A percentile compares a stretch with the other conserved stretches of the same genome.
Evolutionary conservation across 1,140 invertebrate genomes (phyloP).

Genomic region (Proctacanthus coquilletti): DNA sequence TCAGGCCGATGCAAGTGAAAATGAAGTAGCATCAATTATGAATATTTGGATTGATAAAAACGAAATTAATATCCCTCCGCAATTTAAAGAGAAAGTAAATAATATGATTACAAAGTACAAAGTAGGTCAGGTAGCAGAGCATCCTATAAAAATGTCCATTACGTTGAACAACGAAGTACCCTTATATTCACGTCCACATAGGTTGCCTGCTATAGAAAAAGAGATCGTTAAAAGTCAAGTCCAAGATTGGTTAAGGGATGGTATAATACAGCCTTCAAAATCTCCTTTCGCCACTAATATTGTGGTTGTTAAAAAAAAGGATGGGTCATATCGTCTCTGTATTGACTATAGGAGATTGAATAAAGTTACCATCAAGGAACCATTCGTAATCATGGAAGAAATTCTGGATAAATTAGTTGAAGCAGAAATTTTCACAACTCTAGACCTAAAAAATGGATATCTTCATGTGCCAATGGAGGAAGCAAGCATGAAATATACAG

Average conservation of each 20-base stretch:
- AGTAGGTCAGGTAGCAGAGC: too few relatives aligned
- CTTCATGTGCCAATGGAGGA: constrained; percentile 21
- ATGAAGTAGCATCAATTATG: too few relatives aligned
- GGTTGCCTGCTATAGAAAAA: constrained; percentile 17
- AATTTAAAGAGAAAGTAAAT: too few relatives aligned
- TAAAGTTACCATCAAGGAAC: constrained; percentile 6
- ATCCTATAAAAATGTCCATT: too few relatives aligned
- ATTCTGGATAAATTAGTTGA: not conserved
- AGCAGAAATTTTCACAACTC: constrained; percentile 18
- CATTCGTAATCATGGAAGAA: not conserved
- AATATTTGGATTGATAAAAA: too few relatives aligned
- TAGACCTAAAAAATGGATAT: constrained; percentile 32
- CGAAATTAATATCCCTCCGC: too few relatives aligned
- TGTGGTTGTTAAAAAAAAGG: constrained; percentile 8
- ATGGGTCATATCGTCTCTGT: constrained; percentile 7
- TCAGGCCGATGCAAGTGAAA: too few relatives aligned
- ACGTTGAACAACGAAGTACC: constrained; percentile 7
- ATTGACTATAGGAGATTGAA: constrained; percentile 8
- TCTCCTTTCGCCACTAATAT: constrained; percentile 4
- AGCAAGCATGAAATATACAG: constrained; percentile 20
- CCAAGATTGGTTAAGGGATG: constrained; percentile 12
- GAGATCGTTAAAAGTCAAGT: constrained; percentile 28
- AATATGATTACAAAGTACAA: too few relatives aligned
- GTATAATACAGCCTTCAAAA: not conserved
- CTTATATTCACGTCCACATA: constrained; percentile 14